A percentile compares a stretch with the other conserved stretches of the same genome.
phyloP scores from a whole-genome alignment of 2,888 invertebrate species.

The Galeruca laticollis region DNA sequence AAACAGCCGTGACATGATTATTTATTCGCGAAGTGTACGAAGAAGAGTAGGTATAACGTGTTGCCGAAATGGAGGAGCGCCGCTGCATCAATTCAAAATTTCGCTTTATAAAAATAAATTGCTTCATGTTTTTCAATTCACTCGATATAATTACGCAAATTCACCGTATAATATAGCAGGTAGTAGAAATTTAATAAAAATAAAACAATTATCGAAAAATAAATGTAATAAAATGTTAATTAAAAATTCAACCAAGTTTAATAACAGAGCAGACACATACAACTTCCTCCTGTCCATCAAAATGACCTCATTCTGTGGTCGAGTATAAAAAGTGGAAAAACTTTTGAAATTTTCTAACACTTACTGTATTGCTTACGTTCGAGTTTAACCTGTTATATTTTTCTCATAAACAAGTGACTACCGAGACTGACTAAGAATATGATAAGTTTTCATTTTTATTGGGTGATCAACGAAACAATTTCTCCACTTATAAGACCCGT shows the following conservation, averaged over 20 bases:
- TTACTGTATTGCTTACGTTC: slow-evolving; percentile 5
- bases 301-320: slow-evolving; percentile 2
- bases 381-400: slow-evolving; percentile 1
- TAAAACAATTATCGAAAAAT: not conserved
- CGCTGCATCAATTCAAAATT: too few relatives aligned
- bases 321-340: not conserved
- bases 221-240: not conserved
- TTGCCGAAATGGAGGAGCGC: too few relatives aligned
- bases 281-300: slow-evolving; percentile 13
- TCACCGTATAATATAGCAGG: not conserved
- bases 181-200: too few relatives aligned
- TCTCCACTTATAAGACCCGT: too few relatives aligned
- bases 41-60: too few relatives aligned
- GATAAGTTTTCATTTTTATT: too few relatives aligned
- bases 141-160: not conserved
- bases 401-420: not conserved
- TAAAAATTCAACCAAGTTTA: slow-evolving; percentile 5
- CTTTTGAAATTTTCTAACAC: not conserved
- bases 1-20: too few relatives aligned
- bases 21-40: too few relatives aligned
- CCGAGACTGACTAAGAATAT: not conserved
- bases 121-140: too few relatives aligned
- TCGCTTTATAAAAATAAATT: too few relatives aligned
- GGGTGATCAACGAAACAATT: too few relatives aligned
- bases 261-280: slow-evolving; percentile 5